Evolutionary conservation across 2,888 invertebrate species (phyloP).

Genomic region (Rapana venosa): DNA sequence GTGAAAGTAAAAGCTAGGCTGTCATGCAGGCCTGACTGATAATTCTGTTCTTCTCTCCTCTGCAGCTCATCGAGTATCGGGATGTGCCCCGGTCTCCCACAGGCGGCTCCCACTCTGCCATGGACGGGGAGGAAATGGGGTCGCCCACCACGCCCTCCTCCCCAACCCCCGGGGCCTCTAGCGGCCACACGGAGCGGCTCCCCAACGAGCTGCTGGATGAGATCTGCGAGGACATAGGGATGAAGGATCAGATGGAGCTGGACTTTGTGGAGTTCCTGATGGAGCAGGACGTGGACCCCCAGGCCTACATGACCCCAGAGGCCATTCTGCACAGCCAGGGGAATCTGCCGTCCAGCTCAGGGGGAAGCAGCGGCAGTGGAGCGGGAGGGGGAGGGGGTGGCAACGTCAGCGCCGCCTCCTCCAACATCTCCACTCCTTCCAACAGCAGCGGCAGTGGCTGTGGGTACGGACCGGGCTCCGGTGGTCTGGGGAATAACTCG

Average conservation of each 20-base stretch:
- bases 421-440: conserved; percentile 51
- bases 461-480: conserved; percentile 40
- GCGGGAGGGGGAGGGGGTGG: conserved; percentile 21
- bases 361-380: conserved; percentile 24
- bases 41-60: conserved; percentile 21
- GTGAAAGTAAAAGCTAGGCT: no score
- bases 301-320: conserved; percentile 71
- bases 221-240: conserved; percentile 77
- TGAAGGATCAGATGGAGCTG: conserved; percentile 74
- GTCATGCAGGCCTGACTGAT: no score
- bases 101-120: conserved; percentile 65
- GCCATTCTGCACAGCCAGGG: conserved; percentile 54
- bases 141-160: conserved; percentile 70
- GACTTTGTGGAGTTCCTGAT: conserved; percentile 76
- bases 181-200: conserved; percentile 64
- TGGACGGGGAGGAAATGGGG: conserved; percentile 65
- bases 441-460: conserved; percentile 51
- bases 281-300: conserved; percentile 69
- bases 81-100: conserved; percentile 64
- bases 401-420: conserved; percentile 39
- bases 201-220: conserved; percentile 76
- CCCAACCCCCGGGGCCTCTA: conserved; percentile 60
- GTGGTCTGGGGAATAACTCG: conserved; percentile 12
- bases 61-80: conserved; percentile 74
- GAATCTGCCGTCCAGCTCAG: not conserved